Conservation (phyloP, 2,888 invertebrate genomes). For the Meloe dianella region DNA sequence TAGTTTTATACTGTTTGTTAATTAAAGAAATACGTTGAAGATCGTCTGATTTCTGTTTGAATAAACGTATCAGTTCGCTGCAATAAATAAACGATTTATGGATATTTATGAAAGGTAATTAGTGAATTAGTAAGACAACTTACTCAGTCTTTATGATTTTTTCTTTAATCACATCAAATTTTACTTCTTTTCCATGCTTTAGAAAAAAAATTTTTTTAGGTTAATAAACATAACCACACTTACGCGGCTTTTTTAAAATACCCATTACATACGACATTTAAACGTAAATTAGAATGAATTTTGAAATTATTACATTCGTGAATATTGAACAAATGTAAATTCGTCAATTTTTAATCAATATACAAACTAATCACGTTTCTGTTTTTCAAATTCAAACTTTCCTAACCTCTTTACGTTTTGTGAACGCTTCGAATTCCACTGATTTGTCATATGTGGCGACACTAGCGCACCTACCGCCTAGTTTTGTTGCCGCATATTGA, state of each 20-base stretch:
- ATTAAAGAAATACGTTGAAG: background rate
- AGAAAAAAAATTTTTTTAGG: background rate
- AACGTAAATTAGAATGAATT: background rate
- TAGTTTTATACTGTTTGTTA: slow-evolving; percentile 16
- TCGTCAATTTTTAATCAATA: no score
- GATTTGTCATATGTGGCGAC: no score
- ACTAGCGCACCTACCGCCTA: no score
- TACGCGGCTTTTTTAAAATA: background rate
- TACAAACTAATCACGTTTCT: background rate
- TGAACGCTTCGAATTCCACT: no score
- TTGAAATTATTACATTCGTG: background rate
- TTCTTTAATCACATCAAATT: slow-evolving; percentile 42
- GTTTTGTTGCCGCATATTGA: no score
- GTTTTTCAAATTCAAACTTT: background rate
- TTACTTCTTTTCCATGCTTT: background rate
- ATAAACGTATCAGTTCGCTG: slow-evolving; percentile 43
- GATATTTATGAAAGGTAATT: no score
- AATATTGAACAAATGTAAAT: background rate
- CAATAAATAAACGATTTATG: no score
- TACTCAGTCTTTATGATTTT: slow-evolving; percentile 50
- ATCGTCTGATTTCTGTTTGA: slow-evolving; percentile 11
- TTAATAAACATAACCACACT: background rate
- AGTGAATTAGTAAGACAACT: no score
- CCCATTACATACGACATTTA: background rate
- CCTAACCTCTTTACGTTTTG: background rate